Evolutionary conservation across 2,113 vertebrate genomes (phyloP), one percentile per base, ranked within the genome.

Genomic region (Carlito syrichta): DNA sequence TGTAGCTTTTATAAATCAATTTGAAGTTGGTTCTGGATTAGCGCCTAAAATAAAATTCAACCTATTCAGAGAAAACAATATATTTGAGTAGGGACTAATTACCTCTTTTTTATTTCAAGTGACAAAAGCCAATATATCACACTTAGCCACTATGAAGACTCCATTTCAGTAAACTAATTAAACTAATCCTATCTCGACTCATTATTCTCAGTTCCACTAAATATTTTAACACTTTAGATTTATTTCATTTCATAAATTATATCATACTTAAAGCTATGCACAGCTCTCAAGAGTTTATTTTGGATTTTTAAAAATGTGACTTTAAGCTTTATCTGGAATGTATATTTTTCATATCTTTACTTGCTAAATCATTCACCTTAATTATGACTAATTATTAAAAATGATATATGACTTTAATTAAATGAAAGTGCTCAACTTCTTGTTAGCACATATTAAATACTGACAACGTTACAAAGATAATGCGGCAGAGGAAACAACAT

Each of bases 151-250:
- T 96, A 88, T 94, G 98, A 99, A 98, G 98, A 98, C 98, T 98
- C 97, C 96, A 98, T 98, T 99, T 98, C 98, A 98, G 98, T 98
- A 98, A 99, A 98, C 98, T 98, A 99, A 99, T 99, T 99, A 99
- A 99, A 98, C 98, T 98, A 98, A 99, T 98, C 98, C 98, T 98
- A 98, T 99, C 98, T 98, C 94, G 45, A 96, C 98, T 98, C 98
- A 98, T 99, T 99, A 98, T 98, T 99, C 98, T 98, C 97, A 97
- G 97, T 98, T 98, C 97, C 98, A 96, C 98, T 99, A 98, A 98
- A 99, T 99, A 99, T 99, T 99, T 99, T 98, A 99, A 98, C 97
- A 98, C 96, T 96, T 60, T 89, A 98, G 98, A 98, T 99, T 98
- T 98, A 99, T 99, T 98, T 98, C 88, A 93, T 98, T 98, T 98